Percentiles rank a stretch among this genome's conserved stretches.
Conservation (phyloP, 2,888 invertebrate genomes). For the Tanypteryx hageni region DNA sequence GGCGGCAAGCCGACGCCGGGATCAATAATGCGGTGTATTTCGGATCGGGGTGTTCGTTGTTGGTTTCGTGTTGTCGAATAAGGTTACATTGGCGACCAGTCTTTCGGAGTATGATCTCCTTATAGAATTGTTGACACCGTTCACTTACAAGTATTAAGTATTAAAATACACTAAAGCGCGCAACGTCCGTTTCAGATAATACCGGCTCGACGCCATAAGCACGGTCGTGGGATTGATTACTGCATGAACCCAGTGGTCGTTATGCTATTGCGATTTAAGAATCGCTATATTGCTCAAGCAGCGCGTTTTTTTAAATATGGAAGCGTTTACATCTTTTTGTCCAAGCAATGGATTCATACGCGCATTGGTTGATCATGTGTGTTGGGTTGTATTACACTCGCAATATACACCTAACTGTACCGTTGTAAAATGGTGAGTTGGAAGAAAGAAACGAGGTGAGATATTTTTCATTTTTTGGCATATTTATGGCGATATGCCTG, state of each 20-base stretch:
- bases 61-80: background rate
- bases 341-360: too few relatives aligned
- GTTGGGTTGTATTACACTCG: background rate
- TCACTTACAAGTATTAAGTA: too few relatives aligned
- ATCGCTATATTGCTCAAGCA: too few relatives aligned
- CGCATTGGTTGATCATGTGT: background rate
- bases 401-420: background rate
- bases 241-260: too few relatives aligned
- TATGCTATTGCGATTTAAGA: too few relatives aligned
- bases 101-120: too few relatives aligned
- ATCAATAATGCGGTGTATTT: conserved; percentile 41
- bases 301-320: too few relatives aligned
- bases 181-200: background rate
- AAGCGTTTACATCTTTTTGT: too few relatives aligned
- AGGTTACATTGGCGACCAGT: too few relatives aligned
- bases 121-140: too few relatives aligned
- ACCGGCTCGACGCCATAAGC: background rate
- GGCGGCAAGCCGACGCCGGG: conserved; percentile 24
- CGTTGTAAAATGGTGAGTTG: background rate
- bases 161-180: background rate
- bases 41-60: background rate
- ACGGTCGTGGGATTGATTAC: too few relatives aligned
- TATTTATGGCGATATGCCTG: background rate
- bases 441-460: background rate
- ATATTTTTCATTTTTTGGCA: background rate